These are phyloP conservation scores for Boloria selene DNA, from an alignment of 2,888 invertebrate genomes.

Conservation along the genomic window DNA sequence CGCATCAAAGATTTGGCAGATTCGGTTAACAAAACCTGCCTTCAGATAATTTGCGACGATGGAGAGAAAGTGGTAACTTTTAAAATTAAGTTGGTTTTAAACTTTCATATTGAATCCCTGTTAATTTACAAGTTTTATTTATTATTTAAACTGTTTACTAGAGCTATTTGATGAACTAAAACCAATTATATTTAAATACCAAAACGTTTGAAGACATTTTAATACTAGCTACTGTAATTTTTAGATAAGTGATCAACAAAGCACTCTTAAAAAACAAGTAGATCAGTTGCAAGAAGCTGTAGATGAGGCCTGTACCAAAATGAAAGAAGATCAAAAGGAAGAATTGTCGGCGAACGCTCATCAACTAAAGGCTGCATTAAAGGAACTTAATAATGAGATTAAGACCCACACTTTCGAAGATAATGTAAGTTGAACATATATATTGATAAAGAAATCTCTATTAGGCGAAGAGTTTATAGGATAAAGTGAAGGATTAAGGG, in stretches of 20 bases:
- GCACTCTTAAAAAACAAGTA: conserved; percentile 38
- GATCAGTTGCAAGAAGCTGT: conserved; percentile 41
- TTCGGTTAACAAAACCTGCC: conserved; percentile 53
- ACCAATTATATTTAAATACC: too few relatives aligned
- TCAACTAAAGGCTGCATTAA: conserved; percentile 32
- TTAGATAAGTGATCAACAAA: conserved; percentile 41
- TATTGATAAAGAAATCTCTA: background rate
- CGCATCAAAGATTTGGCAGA: conserved; percentile 50
- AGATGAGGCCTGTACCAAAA: conserved; percentile 37
- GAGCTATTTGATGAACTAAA: too few relatives aligned
- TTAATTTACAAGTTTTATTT: too few relatives aligned
- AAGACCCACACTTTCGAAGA: background rate
- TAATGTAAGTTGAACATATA: background rate
- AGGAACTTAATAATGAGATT: background rate
- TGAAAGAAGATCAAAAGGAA: conserved; percentile 34
- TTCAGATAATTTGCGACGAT: conserved; percentile 50
- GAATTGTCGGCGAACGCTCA: conserved; percentile 28
- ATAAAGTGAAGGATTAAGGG: too few relatives aligned
- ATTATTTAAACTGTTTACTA: too few relatives aligned
- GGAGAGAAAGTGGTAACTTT: conserved; percentile 53
- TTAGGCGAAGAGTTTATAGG: background rate
- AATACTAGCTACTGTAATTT: conserved; percentile 10
- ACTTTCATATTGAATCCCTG: too few relatives aligned
- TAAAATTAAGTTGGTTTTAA: too few relatives aligned
- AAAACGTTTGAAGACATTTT: background rate